Evolutionary conservation across 2,888 invertebrate species (phyloP), one percentile per base, ranked within the genome.

Genomic region (Drosophila glabriapex): DNA sequence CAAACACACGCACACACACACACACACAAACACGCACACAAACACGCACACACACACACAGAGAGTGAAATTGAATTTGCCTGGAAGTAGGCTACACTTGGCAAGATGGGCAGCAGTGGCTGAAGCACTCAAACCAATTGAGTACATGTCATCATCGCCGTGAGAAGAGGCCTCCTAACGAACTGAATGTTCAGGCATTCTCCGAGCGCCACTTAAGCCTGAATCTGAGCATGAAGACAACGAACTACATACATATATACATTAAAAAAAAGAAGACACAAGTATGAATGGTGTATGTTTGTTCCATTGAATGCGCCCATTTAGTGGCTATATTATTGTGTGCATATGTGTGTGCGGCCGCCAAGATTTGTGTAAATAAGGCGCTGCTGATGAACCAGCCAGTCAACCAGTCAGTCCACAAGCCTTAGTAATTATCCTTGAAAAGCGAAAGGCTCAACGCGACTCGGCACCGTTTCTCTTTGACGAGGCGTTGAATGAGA

Each of bases 331-430:
- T 52, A 33, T 56, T n/a, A 31, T 67, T 54, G 9, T 35, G 46
- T 46, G 14, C 14, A 53, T 39, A 33, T 61, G 43, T 46, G 50
- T 39, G 33, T 59, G 53, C 39, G 58, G 63, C 60, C 61, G 71
- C 70, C 56, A 73, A 90, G 90, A 90, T 78, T 88, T 76, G 86
- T 78, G 87, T 89, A 85, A 85, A 85, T 86, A 85, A 67, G 53
- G 39, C 89, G 52, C 31, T 75, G 83, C 59, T 90, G 89, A 85
- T 83, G 83, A 78, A 82, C 63, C 35, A 41, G 79, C 66, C 31
- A 37, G 37, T n/a, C 37, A 39, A 74, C 63, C 31, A 35, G 59
- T 56, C 28, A 35, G 46, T 28, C 62, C 33, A 53, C 35, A 52
- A 56, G 35, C 37, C 33, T 25, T 43, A 50, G 64, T 78, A 69